These are phyloP conservation scores for Columba janthina DNA, from an alignment of 2,113 vertebrate genomes.

Conservation along the genomic window DNA sequence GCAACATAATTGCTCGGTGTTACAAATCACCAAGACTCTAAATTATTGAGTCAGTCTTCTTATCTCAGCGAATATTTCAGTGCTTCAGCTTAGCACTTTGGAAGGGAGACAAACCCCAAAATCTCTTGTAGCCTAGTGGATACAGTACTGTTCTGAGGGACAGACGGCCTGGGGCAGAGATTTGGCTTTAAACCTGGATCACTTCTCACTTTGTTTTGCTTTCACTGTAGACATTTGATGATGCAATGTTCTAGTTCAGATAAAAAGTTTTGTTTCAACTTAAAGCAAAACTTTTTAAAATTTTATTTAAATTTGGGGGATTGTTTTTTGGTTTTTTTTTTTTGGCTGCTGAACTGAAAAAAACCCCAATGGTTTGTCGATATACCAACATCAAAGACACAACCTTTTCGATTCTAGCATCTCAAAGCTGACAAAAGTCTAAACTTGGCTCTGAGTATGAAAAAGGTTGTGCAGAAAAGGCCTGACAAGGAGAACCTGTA, in stretches of 20 bases:
- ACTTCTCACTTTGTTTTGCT: not conserved
- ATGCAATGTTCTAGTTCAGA: not conserved
- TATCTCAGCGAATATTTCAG: not conserved
- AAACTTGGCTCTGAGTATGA: not conserved
- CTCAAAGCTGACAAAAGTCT: not conserved
- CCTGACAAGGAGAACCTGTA: too few relatives aligned
- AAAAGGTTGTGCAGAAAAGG: not conserved
- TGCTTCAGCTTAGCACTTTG: not conserved
- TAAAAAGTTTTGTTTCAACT: not conserved
- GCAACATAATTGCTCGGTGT: not conserved
- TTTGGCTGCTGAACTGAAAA: not conserved
- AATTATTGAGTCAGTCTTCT: not conserved
- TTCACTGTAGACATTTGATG: not conserved
- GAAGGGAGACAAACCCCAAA: not conserved
- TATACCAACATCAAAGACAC: not conserved
- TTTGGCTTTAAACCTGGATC: not conserved
- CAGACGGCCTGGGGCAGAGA: not conserved
- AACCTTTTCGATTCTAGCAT: not conserved
- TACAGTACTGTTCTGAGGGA: not conserved
- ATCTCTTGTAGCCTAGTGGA: not conserved
- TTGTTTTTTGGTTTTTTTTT: not conserved
- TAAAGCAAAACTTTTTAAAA: not conserved
- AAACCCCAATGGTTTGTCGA: not conserved
- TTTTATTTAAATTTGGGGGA: not conserved
- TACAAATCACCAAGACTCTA: not conserved